These are phyloP conservation scores for Drosophila albomicans DNA, from an alignment of 1,140 invertebrate species.

Conservation along the genomic window DNA sequence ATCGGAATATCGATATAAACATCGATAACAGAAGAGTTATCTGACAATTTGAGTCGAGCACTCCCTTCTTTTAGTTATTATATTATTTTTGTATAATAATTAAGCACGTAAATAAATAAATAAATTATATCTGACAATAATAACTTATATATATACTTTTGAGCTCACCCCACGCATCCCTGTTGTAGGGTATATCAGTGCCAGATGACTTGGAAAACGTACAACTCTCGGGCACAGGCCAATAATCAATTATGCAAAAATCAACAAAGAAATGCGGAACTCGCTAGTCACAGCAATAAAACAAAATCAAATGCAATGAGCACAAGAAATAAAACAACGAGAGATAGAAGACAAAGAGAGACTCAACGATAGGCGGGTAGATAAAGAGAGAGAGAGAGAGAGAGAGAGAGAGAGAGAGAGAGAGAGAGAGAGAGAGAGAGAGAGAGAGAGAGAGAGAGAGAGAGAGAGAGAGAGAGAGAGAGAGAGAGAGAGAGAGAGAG, in stretches of 20 bases:
- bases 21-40: no score
- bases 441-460: background rate
- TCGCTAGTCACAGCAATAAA: conserved; percentile 69
- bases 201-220: conserved; percentile 15
- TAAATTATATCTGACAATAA: no score
- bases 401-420: no score
- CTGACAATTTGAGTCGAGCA: no score
- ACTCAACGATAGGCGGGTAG: background rate
- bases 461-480: background rate
- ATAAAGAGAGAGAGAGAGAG: background rate
- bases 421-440: no score
- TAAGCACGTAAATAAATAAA: no score
- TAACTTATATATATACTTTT: background rate
- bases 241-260: conserved; percentile 78
- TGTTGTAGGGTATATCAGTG: conserved; percentile 1
- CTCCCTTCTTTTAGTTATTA: no score
- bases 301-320: conserved; percentile 57
- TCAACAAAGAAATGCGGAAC: conserved; percentile 55
- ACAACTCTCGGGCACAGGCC: conserved; percentile 39
- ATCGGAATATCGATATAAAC: no score
- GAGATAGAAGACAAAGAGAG: background rate
- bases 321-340: conserved; percentile 17
- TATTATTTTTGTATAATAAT: no score
- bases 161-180: background rate
- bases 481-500: background rate